phyloP scores from a whole-genome alignment of 2,797 vertebrate species.

The Poecilia velifera region DNA sequence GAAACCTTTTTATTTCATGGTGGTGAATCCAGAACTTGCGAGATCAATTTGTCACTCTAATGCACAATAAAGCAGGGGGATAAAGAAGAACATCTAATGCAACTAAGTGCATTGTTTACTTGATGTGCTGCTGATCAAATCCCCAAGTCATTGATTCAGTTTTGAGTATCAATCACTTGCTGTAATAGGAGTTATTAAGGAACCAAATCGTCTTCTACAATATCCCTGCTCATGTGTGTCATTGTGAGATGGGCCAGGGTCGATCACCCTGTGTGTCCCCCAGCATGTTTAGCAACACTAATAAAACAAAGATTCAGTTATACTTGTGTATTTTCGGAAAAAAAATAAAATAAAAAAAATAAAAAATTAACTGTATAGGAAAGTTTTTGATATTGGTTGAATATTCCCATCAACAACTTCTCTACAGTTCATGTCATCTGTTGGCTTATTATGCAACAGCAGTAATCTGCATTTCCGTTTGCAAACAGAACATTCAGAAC shows the following conservation, averaged over 20 bases:
- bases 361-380: neutral
- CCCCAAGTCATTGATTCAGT: neutral
- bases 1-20: slow-evolving; percentile 53
- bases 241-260: slow-evolving; percentile 10
- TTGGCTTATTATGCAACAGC: neutral
- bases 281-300: slow-evolving; percentile 5
- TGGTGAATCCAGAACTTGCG: slow-evolving; percentile 32
- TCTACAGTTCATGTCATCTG: neutral
- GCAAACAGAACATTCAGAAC: neutral
- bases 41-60: slow-evolving; percentile 31
- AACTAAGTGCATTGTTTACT: neutral
- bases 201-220: slow-evolving; percentile 1
- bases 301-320: slow-evolving; percentile 32
- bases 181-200: neutral
- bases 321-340: neutral
- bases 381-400: neutral
- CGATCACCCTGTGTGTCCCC: slow-evolving; percentile 11
- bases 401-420: neutral
- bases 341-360: neutral
- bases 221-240: slow-evolving; percentile 17
- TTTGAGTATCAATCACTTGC: neutral
- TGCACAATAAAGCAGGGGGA: slow-evolving; percentile 15
- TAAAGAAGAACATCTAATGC: neutral
- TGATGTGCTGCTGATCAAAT: slow-evolving; percentile 5
- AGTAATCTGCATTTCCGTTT: neutral